A percentile compares a stretch with the other conserved stretches of the same genome.
Conservation (phyloP, 2,797 vertebrate species). For the Phoeniculus purpureus region DNA sequence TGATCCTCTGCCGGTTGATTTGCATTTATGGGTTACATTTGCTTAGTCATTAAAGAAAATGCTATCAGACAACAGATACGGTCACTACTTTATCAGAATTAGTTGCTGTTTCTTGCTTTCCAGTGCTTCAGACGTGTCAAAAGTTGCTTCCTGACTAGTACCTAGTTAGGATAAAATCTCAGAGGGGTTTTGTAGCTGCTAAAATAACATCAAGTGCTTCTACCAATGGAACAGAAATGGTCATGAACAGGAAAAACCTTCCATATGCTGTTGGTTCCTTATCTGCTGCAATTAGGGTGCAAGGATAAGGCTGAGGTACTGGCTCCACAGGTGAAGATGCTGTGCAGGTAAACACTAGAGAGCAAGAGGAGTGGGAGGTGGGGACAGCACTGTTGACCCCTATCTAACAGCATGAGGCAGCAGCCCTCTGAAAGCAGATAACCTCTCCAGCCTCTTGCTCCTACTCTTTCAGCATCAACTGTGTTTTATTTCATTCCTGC, state of each 20-base stretch:
- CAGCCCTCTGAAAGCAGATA: background rate
- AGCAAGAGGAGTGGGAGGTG: background rate
- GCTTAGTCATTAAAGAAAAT: background rate
- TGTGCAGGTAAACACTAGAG: background rate
- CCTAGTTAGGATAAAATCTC: background rate
- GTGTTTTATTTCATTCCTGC: background rate
- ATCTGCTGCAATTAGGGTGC: background rate
- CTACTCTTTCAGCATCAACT: background rate
- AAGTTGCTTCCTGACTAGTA: background rate
- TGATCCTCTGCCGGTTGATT: background rate
- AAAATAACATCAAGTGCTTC: background rate
- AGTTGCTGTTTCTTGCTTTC: background rate
- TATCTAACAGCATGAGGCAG: background rate
- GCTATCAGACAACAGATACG: background rate
- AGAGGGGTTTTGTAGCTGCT: background rate
- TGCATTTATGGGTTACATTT: background rate
- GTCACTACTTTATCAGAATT: background rate
- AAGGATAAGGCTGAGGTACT: background rate
- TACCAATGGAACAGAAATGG: background rate
- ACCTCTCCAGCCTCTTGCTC: background rate
- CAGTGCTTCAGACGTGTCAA: background rate
- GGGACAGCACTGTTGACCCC: background rate
- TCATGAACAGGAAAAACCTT: background rate
- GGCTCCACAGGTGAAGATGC: background rate
- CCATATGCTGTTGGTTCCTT: background rate